Base-by-base conservation (phyloP, 2,113 vertebrate genomes). In the Chamaea fasciata region DNA sequence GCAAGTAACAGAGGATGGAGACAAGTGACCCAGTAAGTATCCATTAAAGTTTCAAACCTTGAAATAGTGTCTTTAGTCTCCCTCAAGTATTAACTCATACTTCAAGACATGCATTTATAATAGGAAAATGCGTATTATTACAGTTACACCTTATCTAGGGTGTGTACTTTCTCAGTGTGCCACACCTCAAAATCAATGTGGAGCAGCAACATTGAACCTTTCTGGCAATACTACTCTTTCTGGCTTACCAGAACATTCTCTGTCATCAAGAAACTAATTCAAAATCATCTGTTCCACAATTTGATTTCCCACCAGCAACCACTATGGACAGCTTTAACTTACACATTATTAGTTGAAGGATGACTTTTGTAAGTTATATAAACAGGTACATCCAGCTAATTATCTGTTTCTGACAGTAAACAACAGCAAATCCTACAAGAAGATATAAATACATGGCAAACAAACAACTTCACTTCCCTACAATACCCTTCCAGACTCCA, bases 81-180 rank as follows among this genome's bases (percentile, higher is more conserved):
- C 41, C 41, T 71, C 33, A 79, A 16, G 37, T 47, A 60, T 8
- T 50, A 69, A 74, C 4, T n/a, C 23, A 10, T 41, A 18, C 28
- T 42, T 28, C 13, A 41, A 86, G 59, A 73, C 7, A 33, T 3
- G 3, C 4, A 22, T n/a, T 59, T 50, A 26, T 23, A 63, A 71
- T 9, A 59, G 23, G 10, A 67, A 59, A 68, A 64, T 1, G 8
- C 3, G 4, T 49, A 16, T 11, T 64, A 23, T 23, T 56, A 56
- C 7, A 13, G 15, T 20, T 56, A 64, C 2, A 22, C 16, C 15
- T 64, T 15, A 35, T 11, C 37, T 52, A 47, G 7, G 3, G 8
- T 14, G 5, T 0, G 0, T 20, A 21, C 5, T 44, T 56, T 37
- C 52, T 37, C 0, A 0, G 14, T 17, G 37, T 12, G 9, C 11